Evolutionary conservation across 2,888 invertebrate genomes (phyloP), one percentile per base, ranked within the genome.

Genomic region (Alentia gelatinosa): DNA sequence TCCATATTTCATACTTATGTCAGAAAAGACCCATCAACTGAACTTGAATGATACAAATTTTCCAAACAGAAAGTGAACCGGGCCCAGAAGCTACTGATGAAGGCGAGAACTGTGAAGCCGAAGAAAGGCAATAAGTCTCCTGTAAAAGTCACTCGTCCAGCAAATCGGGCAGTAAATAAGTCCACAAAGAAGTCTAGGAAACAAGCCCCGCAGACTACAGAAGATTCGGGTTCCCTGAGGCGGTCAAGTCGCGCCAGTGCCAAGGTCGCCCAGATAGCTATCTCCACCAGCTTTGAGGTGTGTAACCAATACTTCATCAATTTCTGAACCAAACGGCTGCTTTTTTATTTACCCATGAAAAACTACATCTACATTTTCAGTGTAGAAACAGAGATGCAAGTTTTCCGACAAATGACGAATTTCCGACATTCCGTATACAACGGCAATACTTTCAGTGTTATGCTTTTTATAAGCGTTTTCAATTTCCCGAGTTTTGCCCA

Each of bases 281-380:
- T 90, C n/a, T 90, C 90, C 12, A 50, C 40, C 26, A 74, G 50
- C 9, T 33, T 79, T n/a, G 35, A 42, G 68, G 90, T 90, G n/a
- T 40, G 90, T 56, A 40, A 68, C n/a, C n/a, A n/a, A n/a, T n/a
- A n/a, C n/a, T n/a, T n/a, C n/a, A n/a, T n/a, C n/a, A n/a, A n/a
- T n/a, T n/a, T n/a, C n/a, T n/a, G n/a, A n/a, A n/a, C n/a, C n/a
- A n/a, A n/a, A n/a, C n/a, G n/a, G n/a, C n/a, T n/a, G n/a, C n/a
- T n/a, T n/a, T n/a, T n/a, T n/a, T n/a, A n/a, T n/a, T n/a, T n/a
- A n/a, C n/a, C n/a, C n/a, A n/a, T n/a, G n/a, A n/a, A n/a, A n/a
- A n/a, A n/a, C n/a, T n/a, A n/a, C n/a, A n/a, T n/a, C n/a, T n/a
- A n/a, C n/a, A n/a, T n/a, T n/a, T n/a, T n/a, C n/a, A n/a, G n/a